phyloP scores from a whole-genome alignment of 2,797 vertebrate genomes.

The Brachymystax lenok region DNA sequence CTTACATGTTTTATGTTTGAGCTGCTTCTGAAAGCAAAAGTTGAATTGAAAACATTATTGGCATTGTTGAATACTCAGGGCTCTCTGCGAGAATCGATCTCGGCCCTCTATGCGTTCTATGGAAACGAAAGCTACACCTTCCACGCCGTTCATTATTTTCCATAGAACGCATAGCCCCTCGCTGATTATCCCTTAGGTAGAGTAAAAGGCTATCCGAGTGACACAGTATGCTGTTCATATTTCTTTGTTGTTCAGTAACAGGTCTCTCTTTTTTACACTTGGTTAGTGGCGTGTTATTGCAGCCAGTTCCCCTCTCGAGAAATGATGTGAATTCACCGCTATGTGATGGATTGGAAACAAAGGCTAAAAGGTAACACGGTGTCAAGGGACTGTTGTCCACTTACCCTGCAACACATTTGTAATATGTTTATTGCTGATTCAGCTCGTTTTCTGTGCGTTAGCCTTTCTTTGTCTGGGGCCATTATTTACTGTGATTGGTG shows the following conservation, averaged over 20 bases:
- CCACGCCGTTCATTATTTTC: no score
- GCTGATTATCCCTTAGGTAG: no score
- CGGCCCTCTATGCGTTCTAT: no score
- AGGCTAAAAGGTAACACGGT: conserved; percentile 59
- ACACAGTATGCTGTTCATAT: not conserved
- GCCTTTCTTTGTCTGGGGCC: conserved; percentile 20
- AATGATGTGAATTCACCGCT: conserved; percentile 21
- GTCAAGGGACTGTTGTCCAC: conserved; percentile 38
- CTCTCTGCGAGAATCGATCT: no score
- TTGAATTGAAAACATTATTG: no score
- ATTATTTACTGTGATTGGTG: conserved; percentile 48
- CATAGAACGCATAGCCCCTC: no score
- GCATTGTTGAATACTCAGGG: no score
- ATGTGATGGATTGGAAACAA: conserved; percentile 53
- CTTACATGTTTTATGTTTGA: no score
- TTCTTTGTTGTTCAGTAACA: not conserved
- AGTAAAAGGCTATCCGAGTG: not conserved
- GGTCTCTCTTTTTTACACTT: not conserved
- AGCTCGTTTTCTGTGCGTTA: conserved; percentile 35
- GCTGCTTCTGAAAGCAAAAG: no score
- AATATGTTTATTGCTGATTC: conserved; percentile 56
- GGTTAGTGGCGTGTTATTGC: not conserved
- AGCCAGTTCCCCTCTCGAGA: not conserved
- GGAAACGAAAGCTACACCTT: no score
- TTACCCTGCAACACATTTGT: conserved; percentile 50